A percentile compares a stretch with the other conserved stretches of the same genome.
These are phyloP conservation scores for Diaperis boleti DNA, from an alignment of 2,888 invertebrate genomes.

Conservation along the genomic window DNA sequence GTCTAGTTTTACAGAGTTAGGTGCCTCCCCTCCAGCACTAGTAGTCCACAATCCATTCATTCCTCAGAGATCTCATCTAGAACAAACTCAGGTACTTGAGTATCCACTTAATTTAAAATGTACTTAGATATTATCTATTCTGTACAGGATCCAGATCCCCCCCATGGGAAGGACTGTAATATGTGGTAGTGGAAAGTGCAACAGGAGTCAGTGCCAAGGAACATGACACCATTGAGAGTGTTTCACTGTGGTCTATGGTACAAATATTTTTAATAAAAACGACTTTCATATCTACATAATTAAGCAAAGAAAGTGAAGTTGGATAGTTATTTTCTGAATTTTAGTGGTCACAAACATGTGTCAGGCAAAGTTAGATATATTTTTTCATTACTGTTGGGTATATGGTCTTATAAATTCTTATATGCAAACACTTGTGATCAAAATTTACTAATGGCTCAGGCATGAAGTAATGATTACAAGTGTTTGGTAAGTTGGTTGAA, in stretches of 20 bases:
- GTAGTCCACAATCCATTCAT: constrained; percentile 57
- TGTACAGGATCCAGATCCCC: constrained; percentile 43
- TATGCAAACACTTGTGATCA: not conserved
- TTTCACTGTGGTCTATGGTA: constrained; percentile 23
- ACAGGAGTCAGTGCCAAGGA: constrained; percentile 46
- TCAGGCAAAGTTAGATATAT: constrained; percentile 14
- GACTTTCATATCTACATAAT: constrained; percentile 1
- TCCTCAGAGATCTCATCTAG: constrained; percentile 51
- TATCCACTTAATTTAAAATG: not conserved
- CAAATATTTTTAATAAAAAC: constrained; percentile 23
- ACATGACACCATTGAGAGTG: constrained; percentile 38
- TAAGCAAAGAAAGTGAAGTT: constrained; percentile 14
- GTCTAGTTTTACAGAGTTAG: constrained; percentile 70
- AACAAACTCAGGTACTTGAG: constrained; percentile 51
- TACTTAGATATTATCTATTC: not conserved
- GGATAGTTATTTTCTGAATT: constrained; percentile 8
- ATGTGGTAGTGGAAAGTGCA: constrained; percentile 52
- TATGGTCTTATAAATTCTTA: not conserved
- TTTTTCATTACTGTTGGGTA: constrained; percentile 22
- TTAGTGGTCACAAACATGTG: constrained; percentile 2
- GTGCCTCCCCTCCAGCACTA: constrained; percentile 59
- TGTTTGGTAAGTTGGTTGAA: constrained; percentile 1
- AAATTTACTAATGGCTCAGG: not conserved
- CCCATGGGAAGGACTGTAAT: constrained; percentile 47
- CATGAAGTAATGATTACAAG: not conserved